phyloP scores from a whole-genome alignment of 2,888 invertebrate species.

The Tricholauxania praeusta region DNA sequence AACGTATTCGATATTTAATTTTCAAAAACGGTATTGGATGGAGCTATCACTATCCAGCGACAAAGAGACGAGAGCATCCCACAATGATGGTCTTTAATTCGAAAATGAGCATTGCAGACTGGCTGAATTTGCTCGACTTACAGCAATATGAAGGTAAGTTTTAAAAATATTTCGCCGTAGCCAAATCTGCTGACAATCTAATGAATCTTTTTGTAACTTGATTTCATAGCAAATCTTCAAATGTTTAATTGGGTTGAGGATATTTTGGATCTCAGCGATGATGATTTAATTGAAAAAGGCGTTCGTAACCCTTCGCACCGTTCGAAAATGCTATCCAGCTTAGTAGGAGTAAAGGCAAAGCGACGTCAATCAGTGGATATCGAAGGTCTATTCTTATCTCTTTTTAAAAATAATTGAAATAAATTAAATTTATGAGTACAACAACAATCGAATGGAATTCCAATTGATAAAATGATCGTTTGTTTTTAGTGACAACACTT shows the following conservation, averaged over 20 bases:
- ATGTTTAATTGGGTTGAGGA: slow-evolving; percentile 57
- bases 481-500: slow-evolving; percentile 41
- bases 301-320: slow-evolving; percentile 75
- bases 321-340: slow-evolving; percentile 74
- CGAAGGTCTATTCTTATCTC: slow-evolving; percentile 55
- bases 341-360: slow-evolving; percentile 74
- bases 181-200: slow-evolving; percentile 50
- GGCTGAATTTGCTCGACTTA: slow-evolving; percentile 74
- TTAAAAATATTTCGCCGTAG: not conserved
- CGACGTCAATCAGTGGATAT: slow-evolving; percentile 69
- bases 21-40: slow-evolving; percentile 64
- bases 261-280: slow-evolving; percentile 64
- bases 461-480: not conserved
- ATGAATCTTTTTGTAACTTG: not conserved
- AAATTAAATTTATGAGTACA: no score
- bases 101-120: slow-evolving; percentile 71
- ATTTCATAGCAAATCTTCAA: slow-evolving; percentile 54
- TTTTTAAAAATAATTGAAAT: not conserved
- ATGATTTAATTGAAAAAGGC: slow-evolving; percentile 73
- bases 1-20: not conserved
- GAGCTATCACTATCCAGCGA: slow-evolving; percentile 68
- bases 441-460: no score
- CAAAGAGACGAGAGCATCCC: slow-evolving; percentile 60
- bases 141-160: slow-evolving; percentile 70
- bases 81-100: slow-evolving; percentile 64